phyloP scores from a whole-genome alignment of 1,140 invertebrate genomes.

The Trissolcus basalis region DNA sequence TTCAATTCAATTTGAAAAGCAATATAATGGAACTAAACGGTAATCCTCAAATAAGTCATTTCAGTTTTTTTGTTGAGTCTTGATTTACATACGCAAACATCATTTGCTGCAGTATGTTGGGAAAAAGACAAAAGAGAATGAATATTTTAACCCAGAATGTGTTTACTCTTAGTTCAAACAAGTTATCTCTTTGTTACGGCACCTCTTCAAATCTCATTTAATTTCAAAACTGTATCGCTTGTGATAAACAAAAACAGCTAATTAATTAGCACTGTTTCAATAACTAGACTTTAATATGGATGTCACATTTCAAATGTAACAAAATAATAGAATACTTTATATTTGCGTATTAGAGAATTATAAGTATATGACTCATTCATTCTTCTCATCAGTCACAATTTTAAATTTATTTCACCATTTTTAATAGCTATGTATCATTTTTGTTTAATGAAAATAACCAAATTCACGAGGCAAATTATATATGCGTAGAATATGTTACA shows the following conservation, averaged over 20 bases:
- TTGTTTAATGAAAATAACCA: too few relatives aligned
- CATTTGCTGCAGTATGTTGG: conserved; percentile 21
- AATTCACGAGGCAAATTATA: too few relatives aligned
- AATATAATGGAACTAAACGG: too few relatives aligned
- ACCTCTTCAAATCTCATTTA: conserved; percentile 42
- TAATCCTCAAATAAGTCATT: not conserved
- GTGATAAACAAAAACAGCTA: conserved; percentile 38
- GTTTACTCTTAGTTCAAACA: conserved; percentile 42
- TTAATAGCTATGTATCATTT: too few relatives aligned
- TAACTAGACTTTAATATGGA: conserved; percentile 1
- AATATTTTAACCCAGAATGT: conserved; percentile 36
- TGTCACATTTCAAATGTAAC: too few relatives aligned
- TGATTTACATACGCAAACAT: conserved; percentile 31
- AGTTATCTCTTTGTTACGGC: conserved; percentile 36
- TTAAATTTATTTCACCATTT: too few relatives aligned
- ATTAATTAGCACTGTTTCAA: conserved; percentile 32
- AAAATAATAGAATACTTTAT: too few relatives aligned
- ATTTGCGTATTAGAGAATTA: too few relatives aligned
- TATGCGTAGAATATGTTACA: not conserved
- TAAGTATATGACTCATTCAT: too few relatives aligned
- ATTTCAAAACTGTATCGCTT: conserved; percentile 35
- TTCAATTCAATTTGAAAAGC: too few relatives aligned
- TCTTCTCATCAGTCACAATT: too few relatives aligned
- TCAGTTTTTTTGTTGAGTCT: conserved; percentile 15
- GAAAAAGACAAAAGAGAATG: conserved; percentile 25